Percentiles rank a stretch among this genome's conserved stretches.
Conservation (phyloP, 92 coral and sea anemone genomes). For the Porites cylindrica region DNA sequence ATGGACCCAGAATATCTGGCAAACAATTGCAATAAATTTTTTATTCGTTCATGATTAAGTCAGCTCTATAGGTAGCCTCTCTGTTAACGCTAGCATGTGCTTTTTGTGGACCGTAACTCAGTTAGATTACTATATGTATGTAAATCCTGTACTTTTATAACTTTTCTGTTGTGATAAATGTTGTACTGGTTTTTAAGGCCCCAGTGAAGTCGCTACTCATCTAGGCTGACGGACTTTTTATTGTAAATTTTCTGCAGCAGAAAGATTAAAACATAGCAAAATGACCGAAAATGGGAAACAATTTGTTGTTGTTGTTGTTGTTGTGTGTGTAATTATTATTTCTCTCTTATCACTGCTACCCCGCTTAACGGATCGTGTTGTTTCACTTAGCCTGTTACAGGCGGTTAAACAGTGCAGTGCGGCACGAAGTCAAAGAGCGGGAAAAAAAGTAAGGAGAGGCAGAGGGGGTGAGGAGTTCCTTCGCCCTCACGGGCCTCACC, state of each 20-base stretch:
- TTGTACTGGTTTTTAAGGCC: slow-evolving; percentile 46
- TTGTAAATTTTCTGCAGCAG: slow-evolving; percentile 61
- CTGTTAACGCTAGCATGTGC: slow-evolving; percentile 3
- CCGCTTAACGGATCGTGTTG: background rate
- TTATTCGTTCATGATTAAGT: slow-evolving; percentile 56
- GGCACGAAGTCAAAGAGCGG: no score
- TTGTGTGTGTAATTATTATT: slow-evolving; percentile 4
- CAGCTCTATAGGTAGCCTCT: slow-evolving; percentile 39
- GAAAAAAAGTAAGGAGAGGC: no score
- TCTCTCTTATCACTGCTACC: background rate
- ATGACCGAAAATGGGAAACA: slow-evolving; percentile 41
- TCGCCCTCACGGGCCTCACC: no score
- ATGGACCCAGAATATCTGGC: slow-evolving; percentile 52
- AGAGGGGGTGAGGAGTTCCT: no score
- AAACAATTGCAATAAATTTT: slow-evolving; percentile 48
- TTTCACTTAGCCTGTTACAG: no score
- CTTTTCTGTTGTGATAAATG: slow-evolving; percentile 28
- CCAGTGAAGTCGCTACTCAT: slow-evolving; percentile 35
- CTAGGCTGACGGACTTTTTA: slow-evolving; percentile 52
- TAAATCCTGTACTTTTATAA: slow-evolving; percentile 41
- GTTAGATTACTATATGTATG: slow-evolving; percentile 21
- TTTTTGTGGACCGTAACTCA: background rate
- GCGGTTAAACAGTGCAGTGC: no score
- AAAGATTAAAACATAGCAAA: slow-evolving; percentile 59
- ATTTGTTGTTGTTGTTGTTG: slow-evolving; percentile 5